Base-by-base conservation (phyloP, 53 echinoderm and acorn worm genomes). In the Pentamera pediparva region DNA sequence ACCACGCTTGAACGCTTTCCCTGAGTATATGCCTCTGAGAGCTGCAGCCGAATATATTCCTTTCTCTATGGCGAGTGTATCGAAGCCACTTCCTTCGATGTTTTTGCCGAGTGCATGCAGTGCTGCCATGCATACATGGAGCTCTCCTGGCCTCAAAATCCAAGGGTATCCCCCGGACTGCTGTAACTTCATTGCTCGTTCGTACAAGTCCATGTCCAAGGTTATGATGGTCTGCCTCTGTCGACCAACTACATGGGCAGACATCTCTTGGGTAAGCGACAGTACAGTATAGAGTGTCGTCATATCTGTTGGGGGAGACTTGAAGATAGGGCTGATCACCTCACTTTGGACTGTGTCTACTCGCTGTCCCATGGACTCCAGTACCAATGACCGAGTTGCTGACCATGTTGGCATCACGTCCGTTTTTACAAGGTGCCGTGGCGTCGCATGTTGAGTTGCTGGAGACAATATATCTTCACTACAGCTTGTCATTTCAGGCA, bases 1-100 rank as follows among this genome's bases (percentile, higher is more conserved):
- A 51, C 75, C 82, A 60, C 75, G 75, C 63, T n/a, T n/a, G n/a
- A n/a, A n/a, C n/a, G n/a, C n/a, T 77, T 83, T 83, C 43, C 84
- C 84, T 39, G 77, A 47, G 69, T 61, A 83, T 26, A 76, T 83
- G 35, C 62, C 62, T 0, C 76, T 61, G 39, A 76, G 76, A 48
- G 41, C 41, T 25, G 76, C 28, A 32, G 76, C 62, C 13, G 83
- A 83, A 52, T 76, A 83, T 35, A 83, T 40, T 76, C 83, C 83
- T 33, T 30, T 49, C 21, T 82, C 83, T 31, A 75, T 75, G 36
- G 39, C 39, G n/a, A 47, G 57, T 17, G 47, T 56, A 37, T 75
- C 82, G 50, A 82, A 64, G 35, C 75, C 82, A 82, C 82, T 82
- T 20, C 60, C 75, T 36, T 75, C 75, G 50, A 82, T 49, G 60